phyloP scores from a whole-genome alignment of 2,888 invertebrate species.

The Lasiommata megera region DNA sequence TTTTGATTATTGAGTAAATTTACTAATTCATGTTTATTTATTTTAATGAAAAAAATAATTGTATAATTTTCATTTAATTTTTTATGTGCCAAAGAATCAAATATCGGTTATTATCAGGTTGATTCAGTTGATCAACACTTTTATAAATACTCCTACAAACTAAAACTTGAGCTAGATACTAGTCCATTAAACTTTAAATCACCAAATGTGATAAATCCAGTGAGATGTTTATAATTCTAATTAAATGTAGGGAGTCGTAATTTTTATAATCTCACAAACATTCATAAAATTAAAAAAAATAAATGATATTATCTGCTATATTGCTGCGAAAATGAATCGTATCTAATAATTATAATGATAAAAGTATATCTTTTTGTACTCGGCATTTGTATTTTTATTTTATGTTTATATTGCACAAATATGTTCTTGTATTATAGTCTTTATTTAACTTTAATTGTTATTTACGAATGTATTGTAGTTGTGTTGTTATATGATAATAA shows the following conservation, averaged over 20 bases:
- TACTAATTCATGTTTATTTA: not conserved
- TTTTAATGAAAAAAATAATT: not conserved
- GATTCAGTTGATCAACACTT: no score
- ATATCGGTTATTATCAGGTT: not conserved
- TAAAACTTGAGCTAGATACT: not conserved
- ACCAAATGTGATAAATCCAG: not conserved
- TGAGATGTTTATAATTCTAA: not conserved
- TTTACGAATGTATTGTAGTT: slow-evolving; percentile 8
- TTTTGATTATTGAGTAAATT: no score
- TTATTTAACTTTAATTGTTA: not conserved
- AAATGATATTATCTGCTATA: not conserved
- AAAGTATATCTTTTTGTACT: not conserved
- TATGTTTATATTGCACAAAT: slow-evolving; percentile 3
- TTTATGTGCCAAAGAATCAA: not conserved
- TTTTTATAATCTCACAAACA: not conserved
- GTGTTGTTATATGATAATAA: slow-evolving; percentile 5
- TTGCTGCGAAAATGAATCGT: no score
- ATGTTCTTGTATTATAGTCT: not conserved
- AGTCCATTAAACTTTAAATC: not conserved
- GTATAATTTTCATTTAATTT: not conserved
- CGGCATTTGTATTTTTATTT: not conserved
- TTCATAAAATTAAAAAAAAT: not conserved
- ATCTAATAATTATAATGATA: not conserved
- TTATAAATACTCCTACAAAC: no score
- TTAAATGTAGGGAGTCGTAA: not conserved